These are phyloP conservation scores for Lacanobia wlatinum DNA, from an alignment of 2,888 invertebrate species.

Conservation along the genomic window DNA sequence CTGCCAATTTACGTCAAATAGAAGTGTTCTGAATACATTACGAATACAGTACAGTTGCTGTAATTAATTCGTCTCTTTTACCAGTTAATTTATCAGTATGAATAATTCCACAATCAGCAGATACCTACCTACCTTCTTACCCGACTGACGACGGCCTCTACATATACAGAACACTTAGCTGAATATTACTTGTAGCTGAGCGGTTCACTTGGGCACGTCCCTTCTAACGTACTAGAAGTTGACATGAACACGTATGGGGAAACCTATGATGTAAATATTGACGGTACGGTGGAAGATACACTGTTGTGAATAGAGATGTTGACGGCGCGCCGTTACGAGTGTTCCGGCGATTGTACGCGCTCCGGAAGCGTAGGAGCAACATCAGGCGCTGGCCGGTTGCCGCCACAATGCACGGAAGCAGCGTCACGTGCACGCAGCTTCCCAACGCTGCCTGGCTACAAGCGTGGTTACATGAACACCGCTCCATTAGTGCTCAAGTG, in stretches of 20 bases:
- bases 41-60: background rate
- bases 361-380: slow-evolving; percentile 33
- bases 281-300: slow-evolving; percentile 1
- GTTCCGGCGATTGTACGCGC: slow-evolving; percentile 5
- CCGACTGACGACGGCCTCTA: no score
- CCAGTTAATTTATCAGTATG: slow-evolving; percentile 12
- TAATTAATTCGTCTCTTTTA: slow-evolving; percentile 23
- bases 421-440: background rate
- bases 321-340: background rate
- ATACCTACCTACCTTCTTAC: background rate
- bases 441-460: background rate
- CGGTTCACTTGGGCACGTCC: background rate
- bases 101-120: slow-evolving; percentile 27
- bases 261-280: slow-evolving; percentile 38
- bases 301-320: slow-evolving; percentile 17
- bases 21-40: slow-evolving; percentile 26
- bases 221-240: background rate
- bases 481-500: background rate
- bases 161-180: background rate
- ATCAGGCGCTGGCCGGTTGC: background rate
- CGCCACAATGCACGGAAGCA: slow-evolving; percentile 22
- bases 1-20: slow-evolving; percentile 14
- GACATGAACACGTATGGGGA: background rate
- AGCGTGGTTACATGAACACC: background rate
- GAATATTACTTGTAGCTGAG: background rate